These are phyloP conservation scores for Cyprinodon diabolis DNA, from an alignment of 2,797 vertebrate genomes.

Conservation along the genomic window DNA sequence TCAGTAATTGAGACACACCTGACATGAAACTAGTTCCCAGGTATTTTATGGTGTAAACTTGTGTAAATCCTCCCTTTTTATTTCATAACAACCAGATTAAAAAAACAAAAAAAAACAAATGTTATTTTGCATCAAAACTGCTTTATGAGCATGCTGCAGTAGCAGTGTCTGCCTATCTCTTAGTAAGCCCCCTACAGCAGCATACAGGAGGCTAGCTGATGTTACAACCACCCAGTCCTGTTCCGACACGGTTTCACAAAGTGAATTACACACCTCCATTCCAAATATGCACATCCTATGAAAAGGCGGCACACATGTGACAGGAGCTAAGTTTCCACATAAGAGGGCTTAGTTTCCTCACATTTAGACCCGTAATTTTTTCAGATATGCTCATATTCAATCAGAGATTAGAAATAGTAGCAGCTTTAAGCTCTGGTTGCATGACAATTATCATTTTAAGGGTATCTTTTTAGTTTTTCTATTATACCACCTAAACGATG, in stretches of 20 bases:
- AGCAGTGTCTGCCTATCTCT: not conserved
- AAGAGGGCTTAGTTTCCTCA: not conserved
- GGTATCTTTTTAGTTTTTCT: too few relatives aligned
- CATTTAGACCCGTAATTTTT: not conserved
- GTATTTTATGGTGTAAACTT: not conserved
- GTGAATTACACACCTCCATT: not conserved
- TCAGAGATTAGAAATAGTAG: not conserved
- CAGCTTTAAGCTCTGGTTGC: not conserved
- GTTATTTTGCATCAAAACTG: not conserved
- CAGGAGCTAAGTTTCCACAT: not conserved
- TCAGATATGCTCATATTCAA: not conserved
- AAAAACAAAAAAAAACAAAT: not conserved
- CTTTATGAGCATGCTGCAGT: not conserved
- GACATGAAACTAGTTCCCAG: not conserved
- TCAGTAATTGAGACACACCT: not conserved
- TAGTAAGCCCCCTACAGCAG: not conserved
- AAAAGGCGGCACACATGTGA: not conserved
- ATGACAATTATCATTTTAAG: too few relatives aligned
- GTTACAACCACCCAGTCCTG: not conserved
- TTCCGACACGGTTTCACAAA: not conserved
- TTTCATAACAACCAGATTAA: not conserved
- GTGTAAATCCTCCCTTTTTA: not conserved
- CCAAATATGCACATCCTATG: not conserved
- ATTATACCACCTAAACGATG: too few relatives aligned
- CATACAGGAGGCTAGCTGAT: not conserved